These are phyloP conservation scores for Tolmerus cingulatus DNA, from an alignment of 2,888 invertebrate genomes.

Conservation along the genomic window DNA sequence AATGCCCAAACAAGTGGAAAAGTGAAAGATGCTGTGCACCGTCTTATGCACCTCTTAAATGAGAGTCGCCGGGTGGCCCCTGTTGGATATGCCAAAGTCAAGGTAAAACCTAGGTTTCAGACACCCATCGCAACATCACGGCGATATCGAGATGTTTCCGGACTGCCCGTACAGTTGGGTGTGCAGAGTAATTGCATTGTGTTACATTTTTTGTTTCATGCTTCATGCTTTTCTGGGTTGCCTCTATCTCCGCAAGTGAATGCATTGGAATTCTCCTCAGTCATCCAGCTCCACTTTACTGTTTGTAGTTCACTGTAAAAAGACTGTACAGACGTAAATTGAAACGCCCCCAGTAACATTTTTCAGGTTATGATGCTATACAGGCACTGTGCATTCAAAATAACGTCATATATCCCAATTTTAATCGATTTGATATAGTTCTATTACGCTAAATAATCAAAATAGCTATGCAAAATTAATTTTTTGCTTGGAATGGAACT, in stretches of 20 bases:
- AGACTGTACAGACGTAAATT: slow-evolving; percentile 12
- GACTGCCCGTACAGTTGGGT: not conserved
- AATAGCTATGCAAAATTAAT: not conserved
- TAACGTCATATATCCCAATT: not conserved
- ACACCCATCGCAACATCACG: not conserved
- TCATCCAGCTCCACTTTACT: not conserved
- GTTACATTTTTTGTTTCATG: slow-evolving; percentile 40
- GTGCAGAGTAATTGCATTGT: slow-evolving; percentile 42
- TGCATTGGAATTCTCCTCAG: slow-evolving; percentile 21
- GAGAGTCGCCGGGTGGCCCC: not conserved
- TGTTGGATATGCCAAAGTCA: slow-evolving; percentile 21
- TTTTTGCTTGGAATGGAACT: not conserved
- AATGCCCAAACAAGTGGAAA: slow-evolving; percentile 21
- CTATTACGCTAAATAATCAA: not conserved
- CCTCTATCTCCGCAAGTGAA: slow-evolving; percentile 23
- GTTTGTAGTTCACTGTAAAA: slow-evolving; percentile 14
- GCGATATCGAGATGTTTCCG: slow-evolving; percentile 16
- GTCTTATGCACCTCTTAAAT: not conserved
- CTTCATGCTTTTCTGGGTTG: slow-evolving; percentile 38
- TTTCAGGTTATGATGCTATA: not conserved
- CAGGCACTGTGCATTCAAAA: not conserved
- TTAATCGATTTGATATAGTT: slow-evolving; percentile 5
- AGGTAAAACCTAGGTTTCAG: slow-evolving; percentile 1
- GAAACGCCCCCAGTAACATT: slow-evolving; percentile 28
- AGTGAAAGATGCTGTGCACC: slow-evolving; percentile 7